Conservation (phyloP, 1,140 invertebrate genomes). For the Leptestheria dahalacensis region DNA sequence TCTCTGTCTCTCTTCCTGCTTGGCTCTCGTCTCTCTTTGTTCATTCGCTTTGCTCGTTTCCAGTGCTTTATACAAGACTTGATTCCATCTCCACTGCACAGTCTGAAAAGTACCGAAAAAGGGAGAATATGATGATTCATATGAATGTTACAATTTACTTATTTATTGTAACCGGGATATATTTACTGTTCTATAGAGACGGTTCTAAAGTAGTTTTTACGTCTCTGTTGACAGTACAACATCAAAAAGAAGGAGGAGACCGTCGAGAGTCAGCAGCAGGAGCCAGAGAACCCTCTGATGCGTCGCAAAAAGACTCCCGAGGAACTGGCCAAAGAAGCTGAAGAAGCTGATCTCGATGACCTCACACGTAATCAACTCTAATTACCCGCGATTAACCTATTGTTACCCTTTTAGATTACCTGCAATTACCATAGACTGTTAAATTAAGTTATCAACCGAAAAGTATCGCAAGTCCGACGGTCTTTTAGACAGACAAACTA, state of each 20-base stretch:
- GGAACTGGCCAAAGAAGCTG: constrained; percentile 84
- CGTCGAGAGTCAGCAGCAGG: constrained; percentile 52
- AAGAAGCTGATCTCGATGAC: constrained; percentile 86
- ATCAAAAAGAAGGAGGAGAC: constrained; percentile 93
- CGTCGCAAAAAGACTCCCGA: constrained; percentile 96
- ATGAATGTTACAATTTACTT: no score
- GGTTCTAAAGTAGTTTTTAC: constrained; percentile 15
- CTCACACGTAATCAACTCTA: constrained; percentile 69
- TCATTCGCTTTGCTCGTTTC: background rate
- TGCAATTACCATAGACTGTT: no score
- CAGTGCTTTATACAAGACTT: background rate
- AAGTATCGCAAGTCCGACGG: no score
- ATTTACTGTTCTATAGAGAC: no score
- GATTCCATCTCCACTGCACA: background rate
- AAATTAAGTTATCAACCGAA: constrained; percentile 4
- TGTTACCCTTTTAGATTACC: no score
- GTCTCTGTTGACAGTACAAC: constrained; percentile 71
- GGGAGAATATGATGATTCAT: no score
- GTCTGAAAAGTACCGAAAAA: background rate
- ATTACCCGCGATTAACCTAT: no score
- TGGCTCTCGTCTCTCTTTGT: no score
- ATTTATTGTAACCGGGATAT: no score
- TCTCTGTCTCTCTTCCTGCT: no score
- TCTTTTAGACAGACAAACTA: no score
- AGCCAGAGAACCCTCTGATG: constrained; percentile 65